Evolutionary conservation across 2,888 invertebrate species (phyloP), one percentile per base, ranked within the genome.

Genomic region (Rhagonycha lutea): DNA sequence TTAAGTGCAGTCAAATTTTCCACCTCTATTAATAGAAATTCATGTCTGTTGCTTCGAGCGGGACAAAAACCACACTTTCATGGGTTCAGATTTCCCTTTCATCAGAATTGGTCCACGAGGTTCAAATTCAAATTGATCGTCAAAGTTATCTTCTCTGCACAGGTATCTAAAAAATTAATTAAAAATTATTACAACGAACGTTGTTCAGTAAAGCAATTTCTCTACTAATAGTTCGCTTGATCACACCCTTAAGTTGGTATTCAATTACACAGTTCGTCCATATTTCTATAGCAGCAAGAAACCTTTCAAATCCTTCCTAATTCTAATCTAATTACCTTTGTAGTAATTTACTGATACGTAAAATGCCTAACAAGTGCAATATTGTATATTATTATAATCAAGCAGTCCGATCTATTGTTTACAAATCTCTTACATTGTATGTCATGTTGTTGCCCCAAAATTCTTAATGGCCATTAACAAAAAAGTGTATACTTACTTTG

Each of bases 61-160:
- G 76, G 92, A 93, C 72, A 97, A 88, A 88, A 96, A 95, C 95
- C 96, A 97, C 18, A 96, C 96, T 85, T 96, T 93, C 97, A 97
- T 97, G 2, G 97, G 96, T 78, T 96, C 96, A 4, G 96, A 94
- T 87, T 96, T 96, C 69, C 97, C 97, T 88, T 97, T 98, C 97
- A 98, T 98, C 26, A 92, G 90, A 14, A 98, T 93, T 77, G 96
- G 95, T 14, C 97, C 97, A 71, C 97, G 93, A 85, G 95, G 95
- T 24, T 95, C 94, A 84, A 97, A 91, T 79, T 94, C 90, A 84
- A 97, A 97, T 83, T 94, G 92, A 32, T 95, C 94, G 83, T 97
- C 96, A 83, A 90, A 91, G 89, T 97, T 97, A 83, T 96, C 94
- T 76, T 93, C 92, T 81, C 93, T 91, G 88, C 93, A 93, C 72